Base-by-base conservation (phyloP, 2,113 vertebrate genomes). In the Ageneiosus marmoratus region DNA sequence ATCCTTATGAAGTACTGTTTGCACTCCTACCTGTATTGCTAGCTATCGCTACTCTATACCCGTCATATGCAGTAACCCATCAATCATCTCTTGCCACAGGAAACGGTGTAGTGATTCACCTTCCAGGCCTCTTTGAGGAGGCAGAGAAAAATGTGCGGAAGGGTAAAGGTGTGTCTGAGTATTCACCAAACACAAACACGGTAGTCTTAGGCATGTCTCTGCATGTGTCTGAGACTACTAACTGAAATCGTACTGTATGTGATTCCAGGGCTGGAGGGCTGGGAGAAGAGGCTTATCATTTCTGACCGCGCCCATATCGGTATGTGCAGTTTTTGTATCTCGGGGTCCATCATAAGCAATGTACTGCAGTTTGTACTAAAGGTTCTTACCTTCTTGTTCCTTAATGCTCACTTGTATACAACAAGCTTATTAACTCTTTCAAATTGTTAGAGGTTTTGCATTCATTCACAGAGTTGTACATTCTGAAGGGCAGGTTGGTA, bases 221-320 rank as follows among this genome's bases (percentile, higher is more conserved):
- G 16, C 77, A 5, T 67, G 46, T 80, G 0, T 75, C 74, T 44
- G 29, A 51, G 8, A 44, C 15, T 1, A 16, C 7, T 75, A 46
- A 75, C 16, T 6, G 1, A 16, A 62, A 37, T 69, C 15, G 70
- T 81, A 41, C 32, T 27, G 16, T 51, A 51, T 87, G 83, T 87
- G n/a, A 80, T 82, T 87, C 63, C 92, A 99, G 98, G 96, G 88
- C 90, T 99, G 18, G 94, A 96, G 91, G 97, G 94, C 90, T 99
- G 98, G 98, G 97, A 98, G 86, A 94, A 96, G 85, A 94, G 98
- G 69, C 92, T 99, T 88, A 94, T 98, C 90, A 99, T 99, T 92
- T 99, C 98, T 24, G 98, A 99, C 93, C 94, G 98, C 91, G 98
- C 98, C 76, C 98, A 99, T 86, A 99, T 99, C 41, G 98, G 98